Evolutionary conservation across 2,888 invertebrate genomes (phyloP).

Genomic region (Polia nebulosa): DNA sequence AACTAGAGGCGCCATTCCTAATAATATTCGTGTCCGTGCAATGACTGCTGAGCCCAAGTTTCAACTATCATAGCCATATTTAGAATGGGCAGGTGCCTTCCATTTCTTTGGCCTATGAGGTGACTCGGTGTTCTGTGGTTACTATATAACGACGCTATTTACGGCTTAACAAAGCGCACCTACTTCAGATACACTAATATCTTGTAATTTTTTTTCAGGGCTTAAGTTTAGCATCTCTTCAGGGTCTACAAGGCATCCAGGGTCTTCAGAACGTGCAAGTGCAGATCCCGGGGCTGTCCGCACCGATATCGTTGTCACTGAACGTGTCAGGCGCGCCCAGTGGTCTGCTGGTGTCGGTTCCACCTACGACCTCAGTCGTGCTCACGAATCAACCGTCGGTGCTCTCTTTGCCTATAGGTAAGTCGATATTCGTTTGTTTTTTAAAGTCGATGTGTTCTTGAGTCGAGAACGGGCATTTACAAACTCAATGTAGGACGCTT

Average conservation of each 20-base stretch:
- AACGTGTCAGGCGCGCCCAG: slow-evolving; percentile 93
- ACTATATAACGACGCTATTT: no score
- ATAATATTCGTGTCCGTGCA: no score
- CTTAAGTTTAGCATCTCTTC: slow-evolving; percentile 94
- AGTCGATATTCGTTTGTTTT: slow-evolving; percentile 33
- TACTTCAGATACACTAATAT: background rate
- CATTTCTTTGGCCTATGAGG: no score
- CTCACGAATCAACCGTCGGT: slow-evolving; percentile 91
- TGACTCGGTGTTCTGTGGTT: no score
- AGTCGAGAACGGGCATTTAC: no score
- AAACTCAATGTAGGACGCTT: no score
- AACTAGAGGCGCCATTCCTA: no score
- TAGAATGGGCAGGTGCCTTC: no score
- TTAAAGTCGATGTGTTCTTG: no score
- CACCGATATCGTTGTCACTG: slow-evolving; percentile 95
- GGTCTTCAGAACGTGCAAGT: slow-evolving; percentile 95
- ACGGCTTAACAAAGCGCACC: no score
- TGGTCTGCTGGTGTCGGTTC: slow-evolving; percentile 93
- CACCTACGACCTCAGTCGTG: slow-evolving; percentile 88
- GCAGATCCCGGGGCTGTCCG: slow-evolving; percentile 96
- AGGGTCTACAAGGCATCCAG: slow-evolving; percentile 94
- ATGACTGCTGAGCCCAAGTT: no score
- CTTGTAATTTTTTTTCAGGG: slow-evolving; percentile 84
- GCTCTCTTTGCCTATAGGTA: slow-evolving; percentile 92
- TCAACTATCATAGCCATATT: no score